phyloP scores from a whole-genome alignment of 2,113 vertebrate species.

The Nannospalax galili region DNA sequence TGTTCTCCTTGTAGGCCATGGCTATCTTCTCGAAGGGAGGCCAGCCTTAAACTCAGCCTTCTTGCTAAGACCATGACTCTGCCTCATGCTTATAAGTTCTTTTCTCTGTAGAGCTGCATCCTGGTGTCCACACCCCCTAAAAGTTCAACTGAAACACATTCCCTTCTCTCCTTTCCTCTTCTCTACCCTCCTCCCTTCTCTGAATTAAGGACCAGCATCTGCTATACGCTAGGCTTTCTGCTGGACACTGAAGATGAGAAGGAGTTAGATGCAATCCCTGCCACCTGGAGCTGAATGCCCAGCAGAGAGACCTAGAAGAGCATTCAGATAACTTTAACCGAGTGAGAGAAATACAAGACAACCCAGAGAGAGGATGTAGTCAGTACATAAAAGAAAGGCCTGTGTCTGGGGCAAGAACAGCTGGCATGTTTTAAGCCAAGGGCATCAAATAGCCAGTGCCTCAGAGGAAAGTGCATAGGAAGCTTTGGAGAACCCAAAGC shows the following conservation, averaged over 20 bases:
- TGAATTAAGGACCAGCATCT: neutral
- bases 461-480: neutral
- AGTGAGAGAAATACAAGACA: neutral
- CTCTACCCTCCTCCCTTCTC: accelerated
- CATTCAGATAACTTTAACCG: neutral
- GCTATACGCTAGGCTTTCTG: neutral
- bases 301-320: neutral
- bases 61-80: neutral
- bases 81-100: neutral
- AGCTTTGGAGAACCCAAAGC: neutral
- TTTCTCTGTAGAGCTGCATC: neutral
- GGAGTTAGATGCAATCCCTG: neutral
- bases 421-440: neutral
- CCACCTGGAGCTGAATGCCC: neutral
- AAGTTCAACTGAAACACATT: neutral
- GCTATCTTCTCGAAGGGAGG: neutral
- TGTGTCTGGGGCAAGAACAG: neutral
- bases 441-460: neutral
- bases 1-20: neutral
- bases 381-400: neutral
- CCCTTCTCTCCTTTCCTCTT: neutral
- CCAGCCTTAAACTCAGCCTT: neutral
- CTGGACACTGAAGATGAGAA: neutral
- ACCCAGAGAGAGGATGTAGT: neutral
- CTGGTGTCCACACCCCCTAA: neutral